Base-by-base conservation (phyloP, 2,797 vertebrate species). In the Pogoniulus pusillus region DNA sequence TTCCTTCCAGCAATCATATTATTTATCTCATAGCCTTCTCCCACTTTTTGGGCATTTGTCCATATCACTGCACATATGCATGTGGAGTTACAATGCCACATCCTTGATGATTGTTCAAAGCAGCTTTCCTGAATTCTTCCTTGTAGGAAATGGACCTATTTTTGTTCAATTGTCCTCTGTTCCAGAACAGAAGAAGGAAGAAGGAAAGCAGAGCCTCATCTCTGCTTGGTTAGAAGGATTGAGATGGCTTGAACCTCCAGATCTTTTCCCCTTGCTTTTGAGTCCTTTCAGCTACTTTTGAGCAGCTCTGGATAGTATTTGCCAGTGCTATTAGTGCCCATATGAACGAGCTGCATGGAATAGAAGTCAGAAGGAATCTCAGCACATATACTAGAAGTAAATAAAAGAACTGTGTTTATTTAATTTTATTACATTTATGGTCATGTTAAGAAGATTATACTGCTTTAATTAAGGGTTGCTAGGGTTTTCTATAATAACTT, bases 121-220 rank as follows among this genome's bases (percentile, higher is more conserved):
- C 20, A n/a, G 19, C 37, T 87, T 72, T 91, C n/a, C 18, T 43
- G 54, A 58, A 76, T 79, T 88, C 17, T 69, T 82, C 68, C 65
- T 66, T 49, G 16, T n/a, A 16, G 32, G 47, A 65, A n/a, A 39
- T 65, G 59, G 54, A 72, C 70, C 58, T 63, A 47, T 72, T 45
- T 80, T 87, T 82, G 34, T 49, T 82, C 29, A 49, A 32, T 89
- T 90, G 86, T 93, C 76, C 34, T 91, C 69, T 94, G 75, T 82
- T 79, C 79, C 93, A 53, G 92, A 78, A 82, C 93, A 94, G 91
- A 92, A 94, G 92, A 92, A 95, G 94, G 93, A 85, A 81, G 10
- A n/a, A 85, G 79, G 41, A 85, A 85, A 91, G 69, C 78, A 87
- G 81, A 80, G 22, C 45, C 87, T 80, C 45, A 5, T 58, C n/a